Base-by-base conservation (phyloP, 1,140 invertebrate genomes). In the Nylanderia fulva region DNA sequence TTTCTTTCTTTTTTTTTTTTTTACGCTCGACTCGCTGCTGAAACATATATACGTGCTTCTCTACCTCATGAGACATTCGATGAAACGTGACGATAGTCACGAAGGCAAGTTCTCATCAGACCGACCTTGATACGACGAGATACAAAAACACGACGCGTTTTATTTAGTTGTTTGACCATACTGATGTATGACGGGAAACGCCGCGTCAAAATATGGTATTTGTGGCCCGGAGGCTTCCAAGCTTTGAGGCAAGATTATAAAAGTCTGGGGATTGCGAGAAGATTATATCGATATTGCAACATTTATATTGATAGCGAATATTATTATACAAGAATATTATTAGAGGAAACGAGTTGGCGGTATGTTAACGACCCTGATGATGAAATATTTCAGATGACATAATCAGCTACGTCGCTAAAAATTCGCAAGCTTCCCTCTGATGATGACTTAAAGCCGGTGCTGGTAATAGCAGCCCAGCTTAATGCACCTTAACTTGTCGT, bases 81-180 rank as follows among this genome's bases (percentile, higher is more conserved):
- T 74, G 42, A n/a, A 54, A 88, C 86, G 71, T 66, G 79, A 84
- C 58, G 6, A 18, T 36, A 54, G 66, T 76, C 79, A 64, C 58
- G 71, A 64, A 56, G 36, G 15, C 42, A 11, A 74, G 15, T 75
- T 15, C 21, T 48, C 11, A 2, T 24, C n/a, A 2, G 48, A 15
- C 8, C 2, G n/a, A 9, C 84, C 75, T 85, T 82, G 83, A 4
- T 11, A 66, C 11, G 21, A 8, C 39, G 21, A 66, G 24, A 68
- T 48, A 45, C 11, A 9, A 33, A 11, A 6, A 8, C 24, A 48
- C 13, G 24, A 4, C 6, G 3, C 6, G 9, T 9, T n/a, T n/a
- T n/a, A n/a, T n/a, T n/a, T n/a, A 4, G 36, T 85, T 72, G 71
- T 79, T 68, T 42, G 36, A 11, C 0, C 5, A 9, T n/a, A 11